Conservation (phyloP, 2,113 vertebrate genomes). For the Corythoichthys haematopterus region DNA sequence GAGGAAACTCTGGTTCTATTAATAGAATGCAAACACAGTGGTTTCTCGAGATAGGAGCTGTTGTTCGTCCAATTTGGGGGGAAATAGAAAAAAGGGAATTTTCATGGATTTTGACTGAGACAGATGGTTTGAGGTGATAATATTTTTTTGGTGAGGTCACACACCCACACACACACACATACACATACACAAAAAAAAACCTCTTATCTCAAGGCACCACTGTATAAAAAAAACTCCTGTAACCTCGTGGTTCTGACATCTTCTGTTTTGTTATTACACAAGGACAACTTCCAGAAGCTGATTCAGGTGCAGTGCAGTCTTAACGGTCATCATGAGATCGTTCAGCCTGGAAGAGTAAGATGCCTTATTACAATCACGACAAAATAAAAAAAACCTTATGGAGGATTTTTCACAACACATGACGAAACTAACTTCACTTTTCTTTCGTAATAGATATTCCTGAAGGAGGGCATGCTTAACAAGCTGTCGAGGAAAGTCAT, state of each 20-base stretch:
- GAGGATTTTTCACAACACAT: too few relatives aligned
- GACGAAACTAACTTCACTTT: not conserved
- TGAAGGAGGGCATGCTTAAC: constrained; percentile 93
- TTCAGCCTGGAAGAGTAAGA: constrained; percentile 89
- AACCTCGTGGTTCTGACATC: not conserved
- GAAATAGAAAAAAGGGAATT: too few relatives aligned
- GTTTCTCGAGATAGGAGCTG: too few relatives aligned
- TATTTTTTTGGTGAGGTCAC: too few relatives aligned
- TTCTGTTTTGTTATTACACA: not conserved
- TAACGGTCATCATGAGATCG: constrained; percentile 89
- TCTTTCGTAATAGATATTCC: constrained; percentile 76
- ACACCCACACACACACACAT: too few relatives aligned
- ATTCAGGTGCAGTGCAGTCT: constrained; percentile 93
- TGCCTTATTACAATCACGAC: not conserved
- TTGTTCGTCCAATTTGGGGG: too few relatives aligned
- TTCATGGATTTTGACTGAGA: too few relatives aligned
- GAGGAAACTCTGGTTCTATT: constrained; percentile 11
- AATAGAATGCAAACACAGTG: not conserved
- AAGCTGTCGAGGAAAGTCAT: constrained; percentile 95
- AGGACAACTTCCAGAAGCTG: constrained; percentile 98
- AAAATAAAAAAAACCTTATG: not conserved
- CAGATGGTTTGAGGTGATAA: too few relatives aligned
- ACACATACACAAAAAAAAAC: too few relatives aligned
- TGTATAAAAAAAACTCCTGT: too few relatives aligned
- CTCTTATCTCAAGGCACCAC: not conserved